Evolutionary conservation across 2,888 invertebrate genomes (phyloP).

Genomic region (Lasius platythorax): DNA sequence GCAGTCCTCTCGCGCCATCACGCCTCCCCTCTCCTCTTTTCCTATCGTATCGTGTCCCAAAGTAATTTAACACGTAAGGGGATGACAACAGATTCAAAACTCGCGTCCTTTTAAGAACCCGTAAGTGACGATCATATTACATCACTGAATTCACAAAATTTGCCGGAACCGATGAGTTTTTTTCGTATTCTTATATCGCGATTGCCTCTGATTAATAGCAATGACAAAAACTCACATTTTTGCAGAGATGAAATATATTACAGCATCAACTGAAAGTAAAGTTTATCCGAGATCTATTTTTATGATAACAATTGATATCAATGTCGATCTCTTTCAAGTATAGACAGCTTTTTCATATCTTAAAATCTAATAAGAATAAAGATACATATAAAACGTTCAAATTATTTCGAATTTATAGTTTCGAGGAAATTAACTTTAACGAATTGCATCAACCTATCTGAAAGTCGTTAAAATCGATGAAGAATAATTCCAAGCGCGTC

Average conservation of each 20-base stretch:
- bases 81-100: constrained; percentile 80
- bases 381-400: not conserved
- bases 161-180: constrained; percentile 36
- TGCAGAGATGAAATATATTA: not conserved
- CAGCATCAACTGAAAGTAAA: not conserved
- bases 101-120: constrained; percentile 74
- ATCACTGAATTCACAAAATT: constrained; percentile 70
- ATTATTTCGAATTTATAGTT: not conserved
- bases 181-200: constrained; percentile 25
- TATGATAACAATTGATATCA: constrained; percentile 17
- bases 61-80: constrained; percentile 84
- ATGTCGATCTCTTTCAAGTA: not conserved
- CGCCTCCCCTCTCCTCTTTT: constrained; percentile 63
- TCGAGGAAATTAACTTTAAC: not conserved
- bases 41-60: constrained; percentile 71
- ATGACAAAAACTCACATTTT: not conserved
- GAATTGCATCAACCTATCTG: not conserved
- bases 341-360: not conserved
- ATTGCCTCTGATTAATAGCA: not conserved
- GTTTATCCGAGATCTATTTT: not conserved
- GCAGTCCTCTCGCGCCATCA: constrained; percentile 74
- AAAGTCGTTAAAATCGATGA: not conserved
- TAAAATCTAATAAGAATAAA: not conserved
- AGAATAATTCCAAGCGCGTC: not conserved
- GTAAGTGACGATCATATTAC: constrained; percentile 82